phyloP scores from a whole-genome alignment of 2,888 invertebrate genomes.

The Pollenia amentaria region DNA sequence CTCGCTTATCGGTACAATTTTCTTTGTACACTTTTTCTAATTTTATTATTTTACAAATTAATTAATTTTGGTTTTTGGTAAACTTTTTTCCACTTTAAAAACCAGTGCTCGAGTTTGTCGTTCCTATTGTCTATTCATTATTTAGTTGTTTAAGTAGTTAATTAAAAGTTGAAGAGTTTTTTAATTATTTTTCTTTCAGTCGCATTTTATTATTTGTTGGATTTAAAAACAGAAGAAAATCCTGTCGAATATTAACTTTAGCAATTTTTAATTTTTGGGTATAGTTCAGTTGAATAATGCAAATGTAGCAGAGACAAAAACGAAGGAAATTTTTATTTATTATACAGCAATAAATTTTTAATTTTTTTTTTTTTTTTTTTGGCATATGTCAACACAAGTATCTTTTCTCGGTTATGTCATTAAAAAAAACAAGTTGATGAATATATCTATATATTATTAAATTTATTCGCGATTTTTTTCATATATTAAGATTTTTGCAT shows the following conservation, averaged over 20 bases:
- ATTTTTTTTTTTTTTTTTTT: background rate
- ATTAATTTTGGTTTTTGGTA: constrained; percentile 26
- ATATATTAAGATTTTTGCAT: no score
- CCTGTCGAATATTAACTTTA: background rate
- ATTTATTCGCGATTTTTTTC: constrained; percentile 3
- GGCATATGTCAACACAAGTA: background rate
- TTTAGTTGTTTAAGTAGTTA: constrained; percentile 45
- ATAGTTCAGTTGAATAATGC: background rate
- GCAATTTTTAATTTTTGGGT: background rate
- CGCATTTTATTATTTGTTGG: background rate
- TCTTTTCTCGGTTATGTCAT: background rate
- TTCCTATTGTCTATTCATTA: constrained; percentile 21
- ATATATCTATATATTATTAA: background rate
- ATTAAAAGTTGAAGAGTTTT: constrained; percentile 53
- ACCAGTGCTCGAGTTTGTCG: background rate
- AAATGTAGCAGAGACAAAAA: background rate
- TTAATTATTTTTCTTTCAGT: background rate
- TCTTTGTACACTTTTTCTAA: no score
- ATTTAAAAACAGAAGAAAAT: background rate
- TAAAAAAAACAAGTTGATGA: background rate
- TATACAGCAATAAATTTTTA: background rate
- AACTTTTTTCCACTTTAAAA: background rate
- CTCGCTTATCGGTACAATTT: no score
- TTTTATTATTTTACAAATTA: background rate
- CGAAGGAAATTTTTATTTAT: background rate